A percentile compares a stretch with the other conserved stretches of the same genome.
Conservation (phyloP, 1,140 invertebrate species). For the Goniozus legneri region DNA sequence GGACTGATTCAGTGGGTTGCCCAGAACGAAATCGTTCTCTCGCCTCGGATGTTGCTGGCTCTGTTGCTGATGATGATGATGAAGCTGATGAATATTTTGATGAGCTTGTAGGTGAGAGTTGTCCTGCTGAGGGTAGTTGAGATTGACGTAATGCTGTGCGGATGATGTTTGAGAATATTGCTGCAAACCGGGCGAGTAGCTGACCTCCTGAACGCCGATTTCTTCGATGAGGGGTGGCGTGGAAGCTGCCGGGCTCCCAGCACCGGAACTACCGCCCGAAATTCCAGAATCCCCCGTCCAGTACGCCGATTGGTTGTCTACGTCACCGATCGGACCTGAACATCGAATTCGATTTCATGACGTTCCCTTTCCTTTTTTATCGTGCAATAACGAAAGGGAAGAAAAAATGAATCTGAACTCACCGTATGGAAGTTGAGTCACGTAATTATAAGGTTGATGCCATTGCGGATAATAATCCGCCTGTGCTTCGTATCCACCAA, state of each 20-base stretch:
- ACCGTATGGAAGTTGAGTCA: conserved; percentile 51
- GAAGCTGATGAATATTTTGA: conserved; percentile 21
- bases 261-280: conserved; percentile 45
- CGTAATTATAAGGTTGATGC: conserved; percentile 51
- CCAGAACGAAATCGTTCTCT: conserved; percentile 16
- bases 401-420: conserved; percentile 12
- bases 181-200: conserved; percentile 31
- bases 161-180: conserved; percentile 6
- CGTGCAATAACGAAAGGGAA: background rate
- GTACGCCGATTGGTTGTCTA: conserved; percentile 45
- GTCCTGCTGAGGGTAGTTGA: conserved; percentile 16
- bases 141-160: conserved; percentile 10
- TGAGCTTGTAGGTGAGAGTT: conserved; percentile 14
- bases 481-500: conserved; percentile 48
- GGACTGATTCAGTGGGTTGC: conserved; percentile 5
- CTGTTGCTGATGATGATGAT: conserved; percentile 18
- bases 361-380: too few relatives aligned
- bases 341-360: conserved; percentile 60
- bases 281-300: conserved; percentile 48
- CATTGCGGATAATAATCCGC: conserved; percentile 51
- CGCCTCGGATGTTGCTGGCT: conserved; percentile 6
- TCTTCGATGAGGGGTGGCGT: conserved; percentile 49
- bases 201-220: conserved; percentile 40
- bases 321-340: conserved; percentile 55
- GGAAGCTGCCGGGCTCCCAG: conserved; percentile 44